phyloP scores from a whole-genome alignment of 2,888 invertebrate species.

The Cerceris rybyensis region DNA sequence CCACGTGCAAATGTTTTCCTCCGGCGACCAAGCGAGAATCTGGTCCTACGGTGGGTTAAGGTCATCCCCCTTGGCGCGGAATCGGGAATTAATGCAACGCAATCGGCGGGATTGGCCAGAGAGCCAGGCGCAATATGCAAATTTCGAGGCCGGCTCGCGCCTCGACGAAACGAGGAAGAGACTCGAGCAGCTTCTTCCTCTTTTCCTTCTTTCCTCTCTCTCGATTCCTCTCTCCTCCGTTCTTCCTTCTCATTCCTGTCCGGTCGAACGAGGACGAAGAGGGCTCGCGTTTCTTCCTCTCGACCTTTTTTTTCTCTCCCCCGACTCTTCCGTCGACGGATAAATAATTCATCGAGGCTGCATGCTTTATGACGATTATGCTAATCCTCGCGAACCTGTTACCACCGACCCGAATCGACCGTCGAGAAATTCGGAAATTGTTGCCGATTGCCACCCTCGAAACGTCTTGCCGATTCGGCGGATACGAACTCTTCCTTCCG shows the following conservation, averaged over 20 bases:
- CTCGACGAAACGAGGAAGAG: constrained; percentile 70
- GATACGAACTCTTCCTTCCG: no score
- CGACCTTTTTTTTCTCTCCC: constrained; percentile 23
- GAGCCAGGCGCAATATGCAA: constrained; percentile 79
- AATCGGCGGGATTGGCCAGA: constrained; percentile 73
- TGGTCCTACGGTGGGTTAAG: constrained; percentile 69
- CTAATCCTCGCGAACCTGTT: constrained; percentile 81
- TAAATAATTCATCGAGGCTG: constrained; percentile 81
- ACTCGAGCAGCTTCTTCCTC: constrained; percentile 58
- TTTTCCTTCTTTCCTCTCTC: constrained; percentile 34
- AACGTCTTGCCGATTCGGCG: constrained; percentile 14
- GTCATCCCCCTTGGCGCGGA: constrained; percentile 69
- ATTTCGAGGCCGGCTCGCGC: constrained; percentile 73
- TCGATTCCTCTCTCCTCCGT: constrained; percentile 41
- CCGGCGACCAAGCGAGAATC: constrained; percentile 63
- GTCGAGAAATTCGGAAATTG: constrained; percentile 51
- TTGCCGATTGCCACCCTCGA: constrained; percentile 55
- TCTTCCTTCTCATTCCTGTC: constrained; percentile 22
- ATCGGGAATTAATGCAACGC: constrained; percentile 79
- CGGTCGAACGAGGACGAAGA: constrained; percentile 16
- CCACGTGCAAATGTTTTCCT: constrained; percentile 71
- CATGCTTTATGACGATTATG: constrained; percentile 81
- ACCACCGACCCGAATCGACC: constrained; percentile 69
- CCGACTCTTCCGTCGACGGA: constrained; percentile 72
- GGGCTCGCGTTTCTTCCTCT: constrained; percentile 47